phyloP scores from a whole-genome alignment of 2,113 vertebrate genomes.

The Rhodinocichla rosea region DNA sequence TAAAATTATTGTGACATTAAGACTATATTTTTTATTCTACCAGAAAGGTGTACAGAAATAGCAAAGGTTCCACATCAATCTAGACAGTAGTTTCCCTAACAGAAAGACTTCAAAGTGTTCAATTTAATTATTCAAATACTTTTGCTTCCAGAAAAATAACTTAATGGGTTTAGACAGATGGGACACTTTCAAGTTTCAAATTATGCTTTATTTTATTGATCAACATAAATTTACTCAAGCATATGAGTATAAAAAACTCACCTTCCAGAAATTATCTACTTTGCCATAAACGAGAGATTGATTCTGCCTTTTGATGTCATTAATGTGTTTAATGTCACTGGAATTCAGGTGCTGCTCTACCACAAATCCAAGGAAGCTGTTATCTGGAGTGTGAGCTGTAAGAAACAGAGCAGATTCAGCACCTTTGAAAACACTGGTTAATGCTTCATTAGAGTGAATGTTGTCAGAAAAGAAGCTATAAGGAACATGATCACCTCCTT shows the following conservation, averaged over 20 bases:
- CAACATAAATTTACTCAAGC: conserved; percentile 16
- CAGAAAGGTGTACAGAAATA: not conserved
- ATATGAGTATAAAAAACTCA: conserved; percentile 58
- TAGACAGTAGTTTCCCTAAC: not conserved
- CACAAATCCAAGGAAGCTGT: conserved; percentile 98
- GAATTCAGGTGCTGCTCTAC: conserved; percentile 98
- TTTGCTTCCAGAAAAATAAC: conserved; percentile 16
- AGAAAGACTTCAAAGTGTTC: not conserved
- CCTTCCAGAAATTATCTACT: conserved; percentile 99
- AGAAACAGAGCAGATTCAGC: not conserved
- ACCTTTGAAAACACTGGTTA: not conserved
- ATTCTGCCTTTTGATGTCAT: conserved; percentile 97
- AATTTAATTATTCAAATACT: not conserved
- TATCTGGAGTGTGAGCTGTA: conserved; percentile 97
- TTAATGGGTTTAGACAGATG: not conserved
- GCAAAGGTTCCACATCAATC: not conserved
- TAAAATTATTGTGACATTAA: not conserved
- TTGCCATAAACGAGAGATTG: conserved; percentile 98
- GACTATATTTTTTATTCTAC: not conserved
- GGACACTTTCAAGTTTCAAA: not conserved
- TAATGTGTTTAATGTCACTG: conserved; percentile 94
- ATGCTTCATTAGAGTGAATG: not conserved
- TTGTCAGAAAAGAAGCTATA: not conserved
- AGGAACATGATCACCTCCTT: not conserved
- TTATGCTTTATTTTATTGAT: not conserved